Evolutionary conservation across 1,140 invertebrate species (phyloP).

Genomic region (Anagrus nilaparvatae): DNA sequence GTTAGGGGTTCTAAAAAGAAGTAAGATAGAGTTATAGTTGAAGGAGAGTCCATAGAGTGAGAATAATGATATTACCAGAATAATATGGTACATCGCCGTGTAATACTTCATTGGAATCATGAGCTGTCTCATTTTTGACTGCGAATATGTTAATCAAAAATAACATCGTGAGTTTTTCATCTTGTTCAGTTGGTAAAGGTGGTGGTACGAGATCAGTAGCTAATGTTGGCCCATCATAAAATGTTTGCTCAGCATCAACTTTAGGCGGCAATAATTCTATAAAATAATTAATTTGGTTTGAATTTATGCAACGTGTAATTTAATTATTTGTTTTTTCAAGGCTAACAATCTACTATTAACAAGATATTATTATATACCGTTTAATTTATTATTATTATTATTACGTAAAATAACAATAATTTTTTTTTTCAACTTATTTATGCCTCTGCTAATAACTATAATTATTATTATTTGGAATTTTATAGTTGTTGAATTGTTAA

Average conservation of each 20-base stretch:
- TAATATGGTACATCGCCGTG: constrained; percentile 17
- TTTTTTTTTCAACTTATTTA: no score
- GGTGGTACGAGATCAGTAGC: constrained; percentile 28
- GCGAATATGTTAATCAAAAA: constrained; percentile 36
- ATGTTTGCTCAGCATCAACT: not conserved
- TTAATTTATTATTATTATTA: not conserved
- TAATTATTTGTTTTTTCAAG: constrained; percentile 4
- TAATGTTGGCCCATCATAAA: constrained; percentile 20
- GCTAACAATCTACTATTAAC: not conserved
- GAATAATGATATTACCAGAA: not conserved
- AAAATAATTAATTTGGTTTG: constrained; percentile 1
- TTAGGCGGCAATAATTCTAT: constrained; percentile 8
- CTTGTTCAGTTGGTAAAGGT: constrained; percentile 8
- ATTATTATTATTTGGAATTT: no score
- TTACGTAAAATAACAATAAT: no score
- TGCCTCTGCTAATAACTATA: no score
- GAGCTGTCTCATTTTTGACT: constrained; percentile 28
- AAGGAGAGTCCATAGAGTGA: not conserved
- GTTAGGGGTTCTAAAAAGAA: constrained; percentile 27
- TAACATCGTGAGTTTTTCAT: constrained; percentile 17
- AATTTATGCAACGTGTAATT: not conserved
- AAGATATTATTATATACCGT: not conserved
- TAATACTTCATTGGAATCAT: constrained; percentile 18
- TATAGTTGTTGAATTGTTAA: no score
- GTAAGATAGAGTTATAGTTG: not conserved